Evolutionary conservation across 2,888 invertebrate species (phyloP), one percentile per base, ranked within the genome.

Genomic region (Crepidodera aurea): DNA sequence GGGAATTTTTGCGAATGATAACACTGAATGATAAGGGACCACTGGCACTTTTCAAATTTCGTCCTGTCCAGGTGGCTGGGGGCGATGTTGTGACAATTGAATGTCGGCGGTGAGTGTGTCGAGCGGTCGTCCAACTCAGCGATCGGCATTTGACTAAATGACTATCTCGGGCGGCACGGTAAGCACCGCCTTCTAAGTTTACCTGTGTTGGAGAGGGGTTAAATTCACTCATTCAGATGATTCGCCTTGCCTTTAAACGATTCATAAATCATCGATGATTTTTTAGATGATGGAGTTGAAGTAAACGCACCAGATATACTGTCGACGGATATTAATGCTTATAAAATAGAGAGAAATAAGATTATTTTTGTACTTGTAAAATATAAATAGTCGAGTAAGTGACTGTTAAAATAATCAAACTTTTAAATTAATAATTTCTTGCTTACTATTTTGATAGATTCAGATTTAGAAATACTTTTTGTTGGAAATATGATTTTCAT

Each of bases 101-200:
- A 62, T 59, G 66, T 60, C 65, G 63, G 63, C 60, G 59, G 61
- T 57, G 59, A 50, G 60, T 57, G 59, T 58, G 60, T 61, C 60
- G 61, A 56, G 67, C 66, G 61, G 61, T 73, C 75, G 71, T 67
- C 73, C 77, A 69, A 71, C 73, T 75, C 78, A 70, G 73, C 75
- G 77, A 73, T 76, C 78, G 77, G 78, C 77, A 77, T 78, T 78
- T 78, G 80, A 80, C 80, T 80, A 78, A 79, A 77, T 77, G 80
- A 77, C 77, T 77, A 72, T 73, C 73, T 73, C 75, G 78, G 79
- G 73, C 78, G 77, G 76, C 77, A 77, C 77, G 72, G 65, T 64
- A 78, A 75, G 79, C 74, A 74, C 79, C 80, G 79, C 81, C 80
- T 76, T 75, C 77, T 74, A 68, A 67, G 68, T 70, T 79, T 78